phyloP scores from a whole-genome alignment of 2,888 invertebrate genomes.

The Sturmia bella region DNA sequence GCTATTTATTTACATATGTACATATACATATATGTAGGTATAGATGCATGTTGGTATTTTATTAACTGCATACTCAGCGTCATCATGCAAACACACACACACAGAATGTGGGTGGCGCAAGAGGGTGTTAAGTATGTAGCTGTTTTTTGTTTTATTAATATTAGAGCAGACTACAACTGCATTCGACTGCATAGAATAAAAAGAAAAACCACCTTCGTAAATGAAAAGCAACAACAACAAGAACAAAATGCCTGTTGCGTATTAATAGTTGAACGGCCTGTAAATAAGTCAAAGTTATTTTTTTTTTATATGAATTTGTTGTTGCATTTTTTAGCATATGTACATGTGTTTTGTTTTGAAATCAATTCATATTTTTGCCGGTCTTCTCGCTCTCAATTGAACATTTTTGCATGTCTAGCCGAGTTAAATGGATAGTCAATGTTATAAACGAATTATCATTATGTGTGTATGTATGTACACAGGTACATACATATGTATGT shows the following conservation, averaged over 20 bases:
- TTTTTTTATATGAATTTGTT: conserved; percentile 3
- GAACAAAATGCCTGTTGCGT: conserved; percentile 47
- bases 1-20: conserved; percentile 6
- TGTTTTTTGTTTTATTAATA: conserved; percentile 28
- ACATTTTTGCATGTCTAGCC: conserved; percentile 46
- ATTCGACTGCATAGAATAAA: conserved; percentile 7
- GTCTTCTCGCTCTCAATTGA: conserved; percentile 28
- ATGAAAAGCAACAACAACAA: conserved; percentile 35
- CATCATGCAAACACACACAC: not conserved
- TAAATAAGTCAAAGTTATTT: conserved; percentile 82
- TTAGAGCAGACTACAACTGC: conserved; percentile 25
- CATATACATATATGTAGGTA: too few relatives aligned
- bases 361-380: conserved; percentile 62
- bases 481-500: not conserved
- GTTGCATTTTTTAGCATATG: conserved; percentile 3
- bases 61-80: too few relatives aligned
- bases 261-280: conserved; percentile 80
- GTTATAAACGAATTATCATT: conserved; percentile 16
- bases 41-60: too few relatives aligned
- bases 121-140: not conserved
- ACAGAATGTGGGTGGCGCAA: conserved; percentile 6
- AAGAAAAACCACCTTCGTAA: conserved; percentile 36
- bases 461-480: not conserved
- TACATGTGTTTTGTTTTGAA: conserved; percentile 31
- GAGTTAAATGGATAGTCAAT: conserved; percentile 42